These are phyloP conservation scores for human (Homo sapiens) DNA, from an alignment of 2,113 vertebrate species.

Conservation along the genomic window DNA sequence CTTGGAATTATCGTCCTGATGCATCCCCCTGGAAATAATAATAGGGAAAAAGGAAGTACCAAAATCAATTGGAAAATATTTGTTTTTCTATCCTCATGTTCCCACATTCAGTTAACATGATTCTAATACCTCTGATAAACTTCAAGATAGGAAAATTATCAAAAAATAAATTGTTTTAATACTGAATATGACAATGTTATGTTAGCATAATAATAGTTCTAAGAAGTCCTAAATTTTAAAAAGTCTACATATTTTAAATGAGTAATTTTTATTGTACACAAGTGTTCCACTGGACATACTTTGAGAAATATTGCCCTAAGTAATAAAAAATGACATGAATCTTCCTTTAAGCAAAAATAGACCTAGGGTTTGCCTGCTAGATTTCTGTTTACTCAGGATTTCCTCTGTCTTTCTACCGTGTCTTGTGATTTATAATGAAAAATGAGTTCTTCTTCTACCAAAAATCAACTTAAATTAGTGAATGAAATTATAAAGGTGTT, in stretches of 20 bases:
- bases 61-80: not conserved
- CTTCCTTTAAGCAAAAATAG: not conserved
- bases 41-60: not conserved
- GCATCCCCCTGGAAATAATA: not conserved
- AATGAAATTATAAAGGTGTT: not conserved
- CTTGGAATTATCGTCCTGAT: not conserved
- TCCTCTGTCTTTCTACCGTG: not conserved
- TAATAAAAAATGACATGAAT: not conserved
- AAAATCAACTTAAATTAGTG: not conserved
- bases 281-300: not conserved
- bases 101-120: not conserved
- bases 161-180: not conserved
- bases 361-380: not conserved
- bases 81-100: not conserved
- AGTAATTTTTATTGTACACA: not conserved
- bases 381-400: not conserved
- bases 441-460: not conserved
- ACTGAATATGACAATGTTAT: not conserved
- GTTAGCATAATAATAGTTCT: not conserved
- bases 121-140: not conserved
- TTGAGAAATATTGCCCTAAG: not conserved
- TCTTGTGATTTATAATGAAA: conserved; percentile 24
- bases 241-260: not conserved
- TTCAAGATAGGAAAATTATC: not conserved
- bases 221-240: not conserved